A percentile compares a stretch with the other conserved stretches of the same genome.
These are phyloP conservation scores for Pararge aegeria DNA, from an alignment of 1,140 invertebrate species.

Conservation along the genomic window DNA sequence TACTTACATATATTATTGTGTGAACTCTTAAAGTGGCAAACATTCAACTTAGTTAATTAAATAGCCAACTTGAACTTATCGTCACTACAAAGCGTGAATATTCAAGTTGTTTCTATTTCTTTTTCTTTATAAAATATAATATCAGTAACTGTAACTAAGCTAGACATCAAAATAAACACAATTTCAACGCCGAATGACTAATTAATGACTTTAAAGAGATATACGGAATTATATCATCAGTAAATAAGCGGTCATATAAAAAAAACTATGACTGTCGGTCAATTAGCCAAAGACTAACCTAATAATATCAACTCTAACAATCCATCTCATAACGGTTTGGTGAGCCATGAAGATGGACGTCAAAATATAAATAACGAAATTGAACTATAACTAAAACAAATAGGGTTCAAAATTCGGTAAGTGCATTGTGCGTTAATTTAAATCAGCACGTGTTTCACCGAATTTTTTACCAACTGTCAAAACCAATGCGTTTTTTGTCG, in stretches of 20 bases:
- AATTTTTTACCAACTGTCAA: constrained; percentile 26
- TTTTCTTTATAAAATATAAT: too few relatives aligned
- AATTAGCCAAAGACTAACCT: constrained; percentile 34
- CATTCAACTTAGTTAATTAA: too few relatives aligned
- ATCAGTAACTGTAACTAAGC: too few relatives aligned
- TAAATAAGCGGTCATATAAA: constrained; percentile 4
- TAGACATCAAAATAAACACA: too few relatives aligned
- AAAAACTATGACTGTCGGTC: constrained; percentile 27
- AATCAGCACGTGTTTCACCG: constrained; percentile 23
- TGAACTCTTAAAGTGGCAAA: too few relatives aligned
- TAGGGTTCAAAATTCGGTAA: constrained; percentile 7
- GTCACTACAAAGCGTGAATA: too few relatives aligned
- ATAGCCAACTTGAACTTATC: too few relatives aligned
- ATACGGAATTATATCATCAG: constrained; percentile 6
- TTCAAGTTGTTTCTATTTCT: too few relatives aligned
- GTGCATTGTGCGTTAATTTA: constrained; percentile 1
- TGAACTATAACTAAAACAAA: neutral
- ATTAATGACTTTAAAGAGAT: neutral
- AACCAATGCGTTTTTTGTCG: constrained; percentile 27
- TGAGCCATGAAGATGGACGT: neutral
- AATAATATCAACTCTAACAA: constrained; percentile 32
- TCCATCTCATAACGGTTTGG: constrained; percentile 28
- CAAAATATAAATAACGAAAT: neutral
- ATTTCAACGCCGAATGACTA: neutral
- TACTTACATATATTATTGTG: too few relatives aligned